These are phyloP conservation scores for Caenorhabditis sinica DNA, from an alignment of 2,888 invertebrate species.

Conservation along the genomic window DNA sequence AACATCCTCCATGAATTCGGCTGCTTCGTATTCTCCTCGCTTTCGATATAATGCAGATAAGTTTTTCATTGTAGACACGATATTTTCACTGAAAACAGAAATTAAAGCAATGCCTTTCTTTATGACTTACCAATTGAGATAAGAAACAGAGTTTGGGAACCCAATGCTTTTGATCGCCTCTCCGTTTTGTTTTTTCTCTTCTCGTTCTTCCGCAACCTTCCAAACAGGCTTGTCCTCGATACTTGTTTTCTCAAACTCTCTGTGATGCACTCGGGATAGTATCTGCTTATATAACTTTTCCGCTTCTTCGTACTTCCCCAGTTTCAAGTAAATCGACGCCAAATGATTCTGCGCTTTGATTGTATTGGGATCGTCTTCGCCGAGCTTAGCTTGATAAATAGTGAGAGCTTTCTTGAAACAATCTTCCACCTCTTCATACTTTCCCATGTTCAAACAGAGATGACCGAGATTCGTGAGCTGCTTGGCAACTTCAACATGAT, in stretches of 20 bases:
- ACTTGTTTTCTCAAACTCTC: constrained; percentile 88
- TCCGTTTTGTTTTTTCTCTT: constrained; percentile 91
- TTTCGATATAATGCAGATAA: constrained; percentile 97
- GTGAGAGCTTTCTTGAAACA: constrained; percentile 88
- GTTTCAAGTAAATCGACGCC: constrained; percentile 97
- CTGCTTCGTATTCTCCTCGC: constrained; percentile 99
- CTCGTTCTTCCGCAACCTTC: constrained; percentile 95
- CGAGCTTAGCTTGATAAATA: constrained; percentile 96
- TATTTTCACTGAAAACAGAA: constrained; percentile 88
- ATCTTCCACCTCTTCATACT: constrained; percentile 93
- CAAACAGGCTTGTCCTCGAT: constrained; percentile 93
- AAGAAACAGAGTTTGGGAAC: constrained; percentile 85
- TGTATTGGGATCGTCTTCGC: constrained; percentile 97
- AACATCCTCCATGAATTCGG: constrained; percentile 98
- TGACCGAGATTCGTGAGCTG: constrained; percentile 98
- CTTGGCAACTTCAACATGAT: constrained; percentile 99
- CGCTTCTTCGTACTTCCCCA: constrained; percentile 98
- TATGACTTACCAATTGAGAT: constrained; percentile 88
- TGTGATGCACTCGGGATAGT: constrained; percentile 95
- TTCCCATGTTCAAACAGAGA: constrained; percentile 98
- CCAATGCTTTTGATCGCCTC: neutral
- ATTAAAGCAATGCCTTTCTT: neutral
- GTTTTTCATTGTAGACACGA: constrained; percentile 98
- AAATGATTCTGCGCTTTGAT: constrained; percentile 99
- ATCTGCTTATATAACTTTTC: constrained; percentile 95